Evolutionary conservation across 2,797 vertebrate genomes (phyloP).

Genomic region (Hemitrygon akajei): DNA sequence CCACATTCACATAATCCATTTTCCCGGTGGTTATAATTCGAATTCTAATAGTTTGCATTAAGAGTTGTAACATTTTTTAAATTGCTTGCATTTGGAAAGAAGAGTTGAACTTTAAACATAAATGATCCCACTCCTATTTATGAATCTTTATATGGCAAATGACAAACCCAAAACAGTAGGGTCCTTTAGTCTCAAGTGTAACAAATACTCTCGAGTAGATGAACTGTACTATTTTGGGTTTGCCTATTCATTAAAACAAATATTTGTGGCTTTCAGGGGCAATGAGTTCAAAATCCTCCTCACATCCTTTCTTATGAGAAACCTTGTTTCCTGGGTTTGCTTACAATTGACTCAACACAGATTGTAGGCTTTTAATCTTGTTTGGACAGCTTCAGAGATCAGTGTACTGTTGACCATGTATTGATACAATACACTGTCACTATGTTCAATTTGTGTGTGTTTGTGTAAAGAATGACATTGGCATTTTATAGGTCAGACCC

Average conservation of each 20-base stretch:
- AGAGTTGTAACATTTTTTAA: neutral
- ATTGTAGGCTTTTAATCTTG: neutral
- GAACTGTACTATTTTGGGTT: neutral
- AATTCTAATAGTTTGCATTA: neutral
- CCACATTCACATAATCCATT: neutral
- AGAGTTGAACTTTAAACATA: neutral
- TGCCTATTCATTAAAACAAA: neutral
- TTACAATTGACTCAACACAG: neutral
- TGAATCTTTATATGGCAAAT: neutral
- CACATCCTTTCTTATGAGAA: neutral
- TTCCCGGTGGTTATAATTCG: neutral
- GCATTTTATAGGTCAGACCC: neutral
- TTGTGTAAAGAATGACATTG: neutral
- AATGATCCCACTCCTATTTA: neutral
- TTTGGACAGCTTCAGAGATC: neutral
- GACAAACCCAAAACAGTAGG: slow-evolving; percentile 9
- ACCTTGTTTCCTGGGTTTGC: neutral
- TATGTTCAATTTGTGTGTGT: neutral
- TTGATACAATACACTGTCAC: neutral
- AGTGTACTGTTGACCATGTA: neutral
- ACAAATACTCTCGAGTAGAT: neutral
- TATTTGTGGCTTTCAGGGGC: neutral
- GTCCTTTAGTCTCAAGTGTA: neutral
- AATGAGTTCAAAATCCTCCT: neutral
- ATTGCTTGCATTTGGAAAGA: neutral